These are phyloP conservation scores for Chelonia mydas DNA, from an alignment of 2,797 vertebrate species.

Conservation along the genomic window DNA sequence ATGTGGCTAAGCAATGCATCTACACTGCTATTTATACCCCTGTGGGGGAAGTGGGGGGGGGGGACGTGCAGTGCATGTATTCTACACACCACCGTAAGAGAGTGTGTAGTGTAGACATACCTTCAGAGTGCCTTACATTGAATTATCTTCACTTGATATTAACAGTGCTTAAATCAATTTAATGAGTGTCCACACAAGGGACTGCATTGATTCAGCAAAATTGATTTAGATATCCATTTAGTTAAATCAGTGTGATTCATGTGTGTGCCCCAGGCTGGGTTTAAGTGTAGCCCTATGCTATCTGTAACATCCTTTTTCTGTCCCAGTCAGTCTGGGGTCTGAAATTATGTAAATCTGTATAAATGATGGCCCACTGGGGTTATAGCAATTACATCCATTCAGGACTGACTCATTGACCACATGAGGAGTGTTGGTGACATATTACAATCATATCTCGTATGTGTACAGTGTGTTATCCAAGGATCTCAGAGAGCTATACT, in stretches of 20 bases:
- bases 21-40: background rate
- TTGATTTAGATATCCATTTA: background rate
- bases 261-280: background rate
- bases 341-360: background rate
- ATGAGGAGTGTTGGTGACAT: background rate
- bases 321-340: background rate
- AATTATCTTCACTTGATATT: background rate
- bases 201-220: background rate
- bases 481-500: background rate
- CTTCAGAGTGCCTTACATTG: background rate
- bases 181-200: background rate
- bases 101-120: background rate
- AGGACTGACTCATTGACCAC: background rate
- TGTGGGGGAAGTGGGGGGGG: background rate
- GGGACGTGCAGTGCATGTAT: background rate
- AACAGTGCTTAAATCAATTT: background rate
- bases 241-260: background rate
- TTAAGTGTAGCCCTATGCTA: background rate
- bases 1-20: background rate
- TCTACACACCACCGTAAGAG: background rate
- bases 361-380: background rate
- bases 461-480: no score
- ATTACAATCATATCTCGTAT: no score
- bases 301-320: accelerated
- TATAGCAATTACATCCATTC: background rate